Percentiles rank a stretch among this genome's conserved stretches.
These are phyloP conservation scores for Nemotelus nigrinus DNA, from an alignment of 2,888 invertebrate species.

Conservation along the genomic window DNA sequence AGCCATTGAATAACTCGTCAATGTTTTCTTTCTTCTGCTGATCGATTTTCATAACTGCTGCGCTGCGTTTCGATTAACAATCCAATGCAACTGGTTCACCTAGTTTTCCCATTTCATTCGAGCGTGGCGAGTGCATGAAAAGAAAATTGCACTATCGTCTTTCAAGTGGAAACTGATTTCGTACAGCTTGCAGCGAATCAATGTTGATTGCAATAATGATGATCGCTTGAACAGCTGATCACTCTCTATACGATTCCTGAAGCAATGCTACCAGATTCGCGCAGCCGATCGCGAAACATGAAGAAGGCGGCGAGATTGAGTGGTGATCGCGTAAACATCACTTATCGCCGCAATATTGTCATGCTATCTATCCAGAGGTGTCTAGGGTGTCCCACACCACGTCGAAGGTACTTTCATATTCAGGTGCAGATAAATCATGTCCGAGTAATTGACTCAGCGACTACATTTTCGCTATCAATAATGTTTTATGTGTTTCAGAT, in stretches of 20 bases:
- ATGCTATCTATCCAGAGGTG: neutral
- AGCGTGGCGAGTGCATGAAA: neutral
- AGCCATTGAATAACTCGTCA: neutral
- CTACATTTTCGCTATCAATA: neutral
- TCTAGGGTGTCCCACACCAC: neutral
- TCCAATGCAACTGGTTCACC: slow-evolving; percentile 49
- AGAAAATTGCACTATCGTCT: slow-evolving; percentile 23
- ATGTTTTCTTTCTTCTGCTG: neutral
- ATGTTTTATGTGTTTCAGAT: neutral
- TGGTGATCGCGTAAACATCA: slow-evolving; percentile 6
- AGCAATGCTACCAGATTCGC: slow-evolving; percentile 17
- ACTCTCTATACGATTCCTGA: slow-evolving; percentile 5
- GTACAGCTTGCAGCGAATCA: slow-evolving; percentile 3
- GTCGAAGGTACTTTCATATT: slow-evolving; percentile 6
- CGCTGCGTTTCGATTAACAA: neutral
- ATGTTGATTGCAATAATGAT: slow-evolving; percentile 38
- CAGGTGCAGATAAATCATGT: slow-evolving; percentile 25
- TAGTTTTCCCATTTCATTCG: slow-evolving; percentile 42
- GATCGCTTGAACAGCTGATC: neutral
- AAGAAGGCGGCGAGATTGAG: neutral
- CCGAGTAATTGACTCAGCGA: slow-evolving; percentile 19
- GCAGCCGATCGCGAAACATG: slow-evolving; percentile 11
- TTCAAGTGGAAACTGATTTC: slow-evolving; percentile 27
- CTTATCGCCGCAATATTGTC: slow-evolving; percentile 6
- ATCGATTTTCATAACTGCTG: slow-evolving; percentile 2